Percentiles rank a stretch among this genome's conserved stretches.
phyloP scores from a whole-genome alignment of 2,888 invertebrate genomes.

The Spilarctia lutea region DNA sequence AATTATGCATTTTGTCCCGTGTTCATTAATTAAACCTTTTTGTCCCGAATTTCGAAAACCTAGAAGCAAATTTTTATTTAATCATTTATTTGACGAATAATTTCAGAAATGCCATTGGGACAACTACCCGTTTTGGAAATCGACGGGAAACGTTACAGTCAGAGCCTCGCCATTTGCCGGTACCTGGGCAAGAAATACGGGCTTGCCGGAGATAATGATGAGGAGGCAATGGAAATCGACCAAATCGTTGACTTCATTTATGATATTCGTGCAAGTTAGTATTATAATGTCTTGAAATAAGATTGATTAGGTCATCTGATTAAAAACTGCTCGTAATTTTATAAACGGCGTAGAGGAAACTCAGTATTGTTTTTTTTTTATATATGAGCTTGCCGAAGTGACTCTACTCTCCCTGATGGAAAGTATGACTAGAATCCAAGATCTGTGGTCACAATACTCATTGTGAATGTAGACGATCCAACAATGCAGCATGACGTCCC shows the following conservation, averaged over 20 bases:
- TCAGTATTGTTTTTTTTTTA: too few species aligned
- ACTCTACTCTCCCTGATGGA: too few species aligned
- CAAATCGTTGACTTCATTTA: slow-evolving; percentile 87
- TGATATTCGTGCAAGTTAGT: slow-evolving; percentile 88
- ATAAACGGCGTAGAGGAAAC: background rate
- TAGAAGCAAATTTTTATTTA: background rate
- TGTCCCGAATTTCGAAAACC: too few species aligned
- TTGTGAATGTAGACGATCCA: too few species aligned
- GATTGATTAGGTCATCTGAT: background rate
- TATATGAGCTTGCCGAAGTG: too few species aligned
- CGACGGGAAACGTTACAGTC: slow-evolving; percentile 87
- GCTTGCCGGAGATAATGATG: slow-evolving; percentile 84
- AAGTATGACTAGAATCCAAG: too few species aligned
- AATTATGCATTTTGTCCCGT: too few species aligned
- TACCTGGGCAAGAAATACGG: slow-evolving; percentile 88
- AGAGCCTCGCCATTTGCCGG: slow-evolving; percentile 87
- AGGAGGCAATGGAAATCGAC: slow-evolving; percentile 88
- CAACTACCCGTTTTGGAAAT: slow-evolving; percentile 88
- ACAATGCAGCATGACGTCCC: too few species aligned
- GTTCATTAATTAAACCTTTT: too few species aligned
- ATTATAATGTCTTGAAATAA: background rate
- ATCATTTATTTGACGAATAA: background rate
- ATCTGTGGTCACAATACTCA: too few species aligned
- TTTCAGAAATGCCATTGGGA: slow-evolving; percentile 80
- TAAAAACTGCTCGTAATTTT: background rate